phyloP scores from a whole-genome alignment of 2,888 invertebrate genomes.

The Molanna angustata region DNA sequence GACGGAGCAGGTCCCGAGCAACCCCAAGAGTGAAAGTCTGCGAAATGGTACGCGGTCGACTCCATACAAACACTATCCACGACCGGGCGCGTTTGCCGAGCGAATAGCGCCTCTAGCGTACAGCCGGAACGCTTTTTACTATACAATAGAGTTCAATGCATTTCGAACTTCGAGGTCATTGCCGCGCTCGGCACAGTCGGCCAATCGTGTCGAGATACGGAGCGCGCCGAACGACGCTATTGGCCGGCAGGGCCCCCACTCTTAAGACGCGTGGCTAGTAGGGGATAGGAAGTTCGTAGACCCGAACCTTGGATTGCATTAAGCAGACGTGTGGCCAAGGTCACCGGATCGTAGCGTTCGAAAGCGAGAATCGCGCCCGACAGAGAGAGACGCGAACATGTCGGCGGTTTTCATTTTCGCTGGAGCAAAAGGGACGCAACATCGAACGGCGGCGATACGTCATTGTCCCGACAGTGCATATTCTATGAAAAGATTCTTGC shows the following conservation, averaged over 20 bases:
- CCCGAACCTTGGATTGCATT: constrained; percentile 85
- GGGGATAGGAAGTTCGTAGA: constrained; percentile 67
- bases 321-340: constrained; percentile 70
- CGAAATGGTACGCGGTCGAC: constrained; percentile 53
- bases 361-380: constrained; percentile 34
- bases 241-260: constrained; percentile 44
- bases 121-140: constrained; percentile 36
- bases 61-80: constrained; percentile 54
- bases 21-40: constrained; percentile 56
- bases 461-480: not conserved
- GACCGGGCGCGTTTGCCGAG: constrained; percentile 33
- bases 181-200: constrained; percentile 58
- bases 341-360: constrained; percentile 56
- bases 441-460: too few species aligned
- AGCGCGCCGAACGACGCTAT: constrained; percentile 48
- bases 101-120: constrained; percentile 35
- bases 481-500: not conserved
- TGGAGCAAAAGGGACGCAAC: constrained; percentile 12
- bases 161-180: constrained; percentile 81
- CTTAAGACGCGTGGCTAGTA: constrained; percentile 48
- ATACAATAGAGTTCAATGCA: constrained; percentile 48
- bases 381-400: constrained; percentile 20
- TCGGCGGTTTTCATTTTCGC: constrained; percentile 15
- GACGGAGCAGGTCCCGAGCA: constrained; percentile 34
- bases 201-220: constrained; percentile 56